Evolutionary conservation across 2,113 vertebrate species (phyloP).

Genomic region (Protomyctophum bolini): DNA sequence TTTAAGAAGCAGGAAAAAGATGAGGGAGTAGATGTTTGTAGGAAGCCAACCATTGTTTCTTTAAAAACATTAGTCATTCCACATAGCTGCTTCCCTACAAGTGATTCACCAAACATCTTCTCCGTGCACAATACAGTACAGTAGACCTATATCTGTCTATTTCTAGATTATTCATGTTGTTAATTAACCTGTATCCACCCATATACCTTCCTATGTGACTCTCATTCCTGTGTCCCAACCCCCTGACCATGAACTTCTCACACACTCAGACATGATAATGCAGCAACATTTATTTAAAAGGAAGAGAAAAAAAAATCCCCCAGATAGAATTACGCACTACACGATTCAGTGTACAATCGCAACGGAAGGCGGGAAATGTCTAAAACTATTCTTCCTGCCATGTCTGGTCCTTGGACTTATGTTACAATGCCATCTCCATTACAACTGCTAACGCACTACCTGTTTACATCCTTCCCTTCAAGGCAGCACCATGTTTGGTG

Average conservation of each 20-base stretch:
- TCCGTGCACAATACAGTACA: no score
- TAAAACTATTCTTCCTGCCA: conserved; percentile 31
- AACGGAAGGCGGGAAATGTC: conserved; percentile 40
- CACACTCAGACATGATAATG: conserved; percentile 39
- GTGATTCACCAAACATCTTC: no score
- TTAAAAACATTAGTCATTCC: conserved; percentile 32
- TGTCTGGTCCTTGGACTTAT: conserved; percentile 21
- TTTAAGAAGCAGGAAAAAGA: conserved; percentile 22
- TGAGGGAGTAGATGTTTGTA: conserved; percentile 31
- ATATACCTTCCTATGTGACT: no score
- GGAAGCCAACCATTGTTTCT: conserved; percentile 35
- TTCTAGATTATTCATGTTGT: no score
- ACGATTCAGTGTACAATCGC: neutral
- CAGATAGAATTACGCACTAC: conserved; percentile 26
- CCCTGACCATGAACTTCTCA: conserved; percentile 50
- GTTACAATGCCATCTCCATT: conserved; percentile 50
- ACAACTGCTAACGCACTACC: conserved; percentile 47
- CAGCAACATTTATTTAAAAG: conserved; percentile 12
- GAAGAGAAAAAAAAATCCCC: no score
- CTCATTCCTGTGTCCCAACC: neutral
- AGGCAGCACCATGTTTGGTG: conserved; percentile 26
- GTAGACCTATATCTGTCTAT: no score
- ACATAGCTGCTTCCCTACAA: neutral
- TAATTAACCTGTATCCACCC: no score
- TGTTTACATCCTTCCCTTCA: conserved; percentile 64